These are phyloP conservation scores for Acleris sparsana DNA, from an alignment of 2,888 invertebrate genomes.

Conservation along the genomic window DNA sequence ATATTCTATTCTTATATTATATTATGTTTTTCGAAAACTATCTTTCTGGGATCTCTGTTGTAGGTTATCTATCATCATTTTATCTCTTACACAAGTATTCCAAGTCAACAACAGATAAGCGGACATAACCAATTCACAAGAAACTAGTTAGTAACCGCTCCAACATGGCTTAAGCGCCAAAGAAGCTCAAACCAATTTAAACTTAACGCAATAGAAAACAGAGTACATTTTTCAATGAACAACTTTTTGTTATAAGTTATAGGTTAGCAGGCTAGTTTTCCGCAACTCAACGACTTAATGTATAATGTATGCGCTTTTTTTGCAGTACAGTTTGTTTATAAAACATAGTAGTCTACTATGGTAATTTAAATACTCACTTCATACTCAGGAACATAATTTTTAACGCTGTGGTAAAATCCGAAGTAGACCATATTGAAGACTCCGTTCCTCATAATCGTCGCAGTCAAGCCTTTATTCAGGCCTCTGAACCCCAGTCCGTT, in stretches of 20 bases:
- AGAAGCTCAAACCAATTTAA: background rate
- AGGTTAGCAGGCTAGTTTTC: too few relatives aligned
- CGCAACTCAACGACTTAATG: too few relatives aligned
- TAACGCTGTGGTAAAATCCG: conserved; percentile 96
- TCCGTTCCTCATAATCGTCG: conserved; percentile 95
- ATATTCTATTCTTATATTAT: too few relatives aligned
- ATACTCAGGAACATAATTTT: conserved; percentile 87
- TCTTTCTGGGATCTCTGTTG: background rate
- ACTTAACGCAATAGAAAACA: background rate
- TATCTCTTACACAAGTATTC: conserved; percentile 11
- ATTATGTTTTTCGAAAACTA: too few relatives aligned
- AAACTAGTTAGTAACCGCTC: too few relatives aligned
- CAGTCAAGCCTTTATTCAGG: conserved; percentile 93
- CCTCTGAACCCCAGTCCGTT: conserved; percentile 92
- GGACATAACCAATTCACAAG: background rate
- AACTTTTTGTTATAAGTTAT: too few relatives aligned
- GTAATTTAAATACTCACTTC: conserved; percentile 69
- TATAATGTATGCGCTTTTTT: too few relatives aligned
- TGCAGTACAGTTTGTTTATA: conserved; percentile 15
- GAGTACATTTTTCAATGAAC: conserved; percentile 10
- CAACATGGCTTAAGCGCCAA: too few relatives aligned
- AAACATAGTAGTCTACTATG: background rate
- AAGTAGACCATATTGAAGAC: conserved; percentile 97
- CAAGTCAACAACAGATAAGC: conserved; percentile 24
- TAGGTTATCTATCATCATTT: background rate